Evolutionary conservation across 1,140 invertebrate species (phyloP).

Genomic region (Aphelinus certus): DNA sequence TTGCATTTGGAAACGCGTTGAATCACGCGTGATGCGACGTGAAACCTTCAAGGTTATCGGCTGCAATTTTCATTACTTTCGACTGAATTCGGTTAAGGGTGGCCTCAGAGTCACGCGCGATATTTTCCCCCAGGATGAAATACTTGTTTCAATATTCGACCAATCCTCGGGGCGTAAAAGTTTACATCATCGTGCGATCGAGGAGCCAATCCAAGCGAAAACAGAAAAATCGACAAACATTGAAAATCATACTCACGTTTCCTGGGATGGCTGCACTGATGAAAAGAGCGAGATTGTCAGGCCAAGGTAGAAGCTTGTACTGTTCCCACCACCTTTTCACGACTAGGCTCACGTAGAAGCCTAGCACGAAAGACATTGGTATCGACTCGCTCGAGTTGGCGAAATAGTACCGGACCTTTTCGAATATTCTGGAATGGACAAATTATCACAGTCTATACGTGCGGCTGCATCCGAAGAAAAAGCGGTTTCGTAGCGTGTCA

Average conservation of each 20-base stretch:
- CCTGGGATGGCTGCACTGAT: slow-evolving; percentile 90
- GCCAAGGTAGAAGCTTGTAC: slow-evolving; percentile 89
- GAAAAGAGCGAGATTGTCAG: slow-evolving; percentile 88
- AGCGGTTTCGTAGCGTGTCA: too few species aligned
- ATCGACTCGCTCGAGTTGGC: slow-evolving; percentile 84
- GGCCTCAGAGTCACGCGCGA: too few species aligned
- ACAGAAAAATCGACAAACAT: not conserved
- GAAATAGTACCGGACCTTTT: slow-evolving; percentile 82
- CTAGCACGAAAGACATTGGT: slow-evolving; percentile 93
- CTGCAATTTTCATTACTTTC: too few species aligned
- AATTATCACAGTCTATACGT: too few species aligned
- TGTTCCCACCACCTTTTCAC: slow-evolving; percentile 94
- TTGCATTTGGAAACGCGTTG: too few species aligned
- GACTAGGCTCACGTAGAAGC: slow-evolving; percentile 92
- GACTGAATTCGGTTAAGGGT: too few species aligned
- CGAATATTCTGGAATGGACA: slow-evolving; percentile 74
- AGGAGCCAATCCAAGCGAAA: not conserved
- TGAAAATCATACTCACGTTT: slow-evolving; percentile 74
- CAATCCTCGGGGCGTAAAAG: too few species aligned
- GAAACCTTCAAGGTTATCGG: too few species aligned
- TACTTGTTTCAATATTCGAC: too few species aligned
- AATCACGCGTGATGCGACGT: too few species aligned
- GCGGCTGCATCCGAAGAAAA: too few species aligned
- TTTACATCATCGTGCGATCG: not conserved
- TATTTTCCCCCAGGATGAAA: too few species aligned